Conservation (phyloP, 2,797 vertebrate genomes). For the Bothrops alternatus region DNA sequence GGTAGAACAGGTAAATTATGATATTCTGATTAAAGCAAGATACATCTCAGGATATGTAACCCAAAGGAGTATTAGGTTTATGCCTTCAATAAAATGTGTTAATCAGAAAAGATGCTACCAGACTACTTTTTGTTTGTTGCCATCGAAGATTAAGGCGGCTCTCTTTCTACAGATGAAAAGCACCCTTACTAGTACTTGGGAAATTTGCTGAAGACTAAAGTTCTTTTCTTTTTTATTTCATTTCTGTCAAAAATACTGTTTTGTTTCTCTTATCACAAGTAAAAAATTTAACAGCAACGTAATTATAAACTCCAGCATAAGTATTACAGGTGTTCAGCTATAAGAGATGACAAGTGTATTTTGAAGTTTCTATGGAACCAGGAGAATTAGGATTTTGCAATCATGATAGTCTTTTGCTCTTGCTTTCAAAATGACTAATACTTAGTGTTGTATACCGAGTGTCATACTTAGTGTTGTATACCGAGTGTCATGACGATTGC, state of each 20-base stretch:
- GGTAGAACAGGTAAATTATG: constrained; percentile 76
- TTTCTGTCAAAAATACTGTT: not conserved
- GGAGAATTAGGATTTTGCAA: not conserved
- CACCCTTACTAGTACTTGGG: constrained; percentile 18
- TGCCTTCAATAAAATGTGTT: not conserved
- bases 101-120: not conserved
- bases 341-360: not conserved
- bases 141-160: not conserved
- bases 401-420: not conserved
- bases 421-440: no score
- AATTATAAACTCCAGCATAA: not conserved
- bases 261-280: not conserved
- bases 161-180: constrained; percentile 17
- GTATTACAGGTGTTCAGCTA: not conserved
- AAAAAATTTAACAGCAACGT: not conserved
- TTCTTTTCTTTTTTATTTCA: constrained; percentile 45
- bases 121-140: not conserved
- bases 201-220: constrained; percentile 42
- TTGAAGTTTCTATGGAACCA: not conserved
- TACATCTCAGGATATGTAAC: not conserved
- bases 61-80: not conserved
- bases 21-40: not conserved
- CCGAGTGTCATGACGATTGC: no score
- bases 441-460: no score
- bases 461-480: no score